Evolutionary conservation across 1,140 invertebrate species (phyloP).

Genomic region (Pachyrhynchus sulphureomaculatus): DNA sequence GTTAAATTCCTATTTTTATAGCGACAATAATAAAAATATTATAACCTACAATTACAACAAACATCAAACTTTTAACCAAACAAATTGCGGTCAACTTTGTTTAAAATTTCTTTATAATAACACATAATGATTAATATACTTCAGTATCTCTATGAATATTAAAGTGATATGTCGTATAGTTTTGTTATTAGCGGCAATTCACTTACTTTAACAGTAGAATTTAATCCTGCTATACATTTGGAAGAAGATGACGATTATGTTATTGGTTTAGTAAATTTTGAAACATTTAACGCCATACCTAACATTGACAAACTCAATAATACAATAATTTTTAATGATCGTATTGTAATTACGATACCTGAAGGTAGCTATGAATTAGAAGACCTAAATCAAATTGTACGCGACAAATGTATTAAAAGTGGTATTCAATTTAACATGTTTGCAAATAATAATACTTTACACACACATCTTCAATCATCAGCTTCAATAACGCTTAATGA

Average conservation of each 20-base stretch:
- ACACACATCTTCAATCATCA: too few relatives aligned
- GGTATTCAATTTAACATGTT: too few relatives aligned
- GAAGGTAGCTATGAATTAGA: background rate
- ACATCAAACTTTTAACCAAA: constrained; percentile 24
- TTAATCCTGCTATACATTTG: constrained; percentile 10
- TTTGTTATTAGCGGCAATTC: background rate
- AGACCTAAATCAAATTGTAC: too few relatives aligned
- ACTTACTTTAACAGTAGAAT: constrained; percentile 3
- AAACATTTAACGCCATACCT: constrained; percentile 20
- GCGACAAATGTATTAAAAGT: too few relatives aligned
- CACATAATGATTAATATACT: background rate
- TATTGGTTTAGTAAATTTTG: constrained; percentile 21
- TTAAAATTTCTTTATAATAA: constrained; percentile 7
- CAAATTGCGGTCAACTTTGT: constrained; percentile 31
- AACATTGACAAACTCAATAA: constrained; percentile 2
- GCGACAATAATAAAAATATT: constrained; percentile 7
- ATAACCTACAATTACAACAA: constrained; percentile 22
- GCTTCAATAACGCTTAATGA: too few relatives aligned
- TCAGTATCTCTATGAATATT: background rate
- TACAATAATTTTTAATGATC: constrained; percentile 2
- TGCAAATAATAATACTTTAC: too few relatives aligned
- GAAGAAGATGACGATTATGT: constrained; percentile 16
- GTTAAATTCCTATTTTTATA: constrained; percentile 39
- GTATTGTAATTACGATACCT: constrained; percentile 5
- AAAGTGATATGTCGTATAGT: background rate